Percentiles rank a stretch among this genome's conserved stretches.
Conservation (phyloP, 2,113 vertebrate species). For the Zapus hudsonius region DNA sequence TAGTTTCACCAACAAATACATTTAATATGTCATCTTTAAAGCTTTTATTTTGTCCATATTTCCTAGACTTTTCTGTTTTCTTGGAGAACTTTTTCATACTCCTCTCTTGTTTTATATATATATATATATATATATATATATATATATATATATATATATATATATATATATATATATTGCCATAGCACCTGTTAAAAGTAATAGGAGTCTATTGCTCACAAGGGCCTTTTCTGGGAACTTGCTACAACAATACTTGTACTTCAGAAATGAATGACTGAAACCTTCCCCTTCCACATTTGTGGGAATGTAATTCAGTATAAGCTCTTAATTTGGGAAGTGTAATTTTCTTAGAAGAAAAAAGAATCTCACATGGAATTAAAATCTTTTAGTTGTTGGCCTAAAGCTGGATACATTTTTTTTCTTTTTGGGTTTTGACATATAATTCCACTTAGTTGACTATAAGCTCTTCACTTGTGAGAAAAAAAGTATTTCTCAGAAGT, state of each 20-base stretch:
- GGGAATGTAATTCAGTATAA: background rate
- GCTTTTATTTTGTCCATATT: background rate
- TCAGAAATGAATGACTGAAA: background rate
- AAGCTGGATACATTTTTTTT: background rate
- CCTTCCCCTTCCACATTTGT: background rate
- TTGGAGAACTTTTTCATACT: background rate
- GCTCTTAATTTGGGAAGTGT: background rate
- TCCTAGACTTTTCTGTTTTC: background rate
- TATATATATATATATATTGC: too few species aligned
- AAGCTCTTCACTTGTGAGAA: background rate
- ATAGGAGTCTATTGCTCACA: background rate
- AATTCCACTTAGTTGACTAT: background rate
- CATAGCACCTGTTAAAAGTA: background rate
- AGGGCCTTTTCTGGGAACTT: background rate
- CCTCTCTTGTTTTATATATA: background rate
- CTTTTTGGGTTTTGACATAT: slow-evolving; percentile 5
- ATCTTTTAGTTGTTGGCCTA: background rate
- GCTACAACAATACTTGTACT: background rate
- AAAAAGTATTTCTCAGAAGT: background rate
- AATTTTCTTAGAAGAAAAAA: slow-evolving; percentile 14
- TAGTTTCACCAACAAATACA: background rate
- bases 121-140: too few species aligned
- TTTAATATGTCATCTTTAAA: background rate
- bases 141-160: too few species aligned
- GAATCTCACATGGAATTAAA: background rate